Percentiles rank a stretch among this genome's conserved stretches.
Evolutionary conservation across 2,113 vertebrate species (phyloP).

Genomic region (Planiliza haematocheilus): DNA sequence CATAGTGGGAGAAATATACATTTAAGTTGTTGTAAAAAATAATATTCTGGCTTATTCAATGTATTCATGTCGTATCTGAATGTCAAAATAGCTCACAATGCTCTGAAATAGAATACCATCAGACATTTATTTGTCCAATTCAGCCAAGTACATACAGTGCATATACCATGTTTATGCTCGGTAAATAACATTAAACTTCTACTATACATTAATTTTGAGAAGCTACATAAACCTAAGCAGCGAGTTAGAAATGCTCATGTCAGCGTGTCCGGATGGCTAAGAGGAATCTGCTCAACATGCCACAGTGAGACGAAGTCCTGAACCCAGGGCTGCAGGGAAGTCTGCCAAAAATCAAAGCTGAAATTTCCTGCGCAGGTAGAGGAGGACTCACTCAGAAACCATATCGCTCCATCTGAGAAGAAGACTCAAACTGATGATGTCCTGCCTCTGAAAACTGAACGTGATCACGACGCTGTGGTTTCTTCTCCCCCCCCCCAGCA

Average conservation of each 20-base stretch:
- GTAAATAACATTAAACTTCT: slow-evolving; percentile 73
- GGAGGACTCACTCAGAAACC: no score
- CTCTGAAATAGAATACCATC: slow-evolving; percentile 72
- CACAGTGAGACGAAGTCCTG: slow-evolving; percentile 5
- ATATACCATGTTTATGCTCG: slow-evolving; percentile 71
- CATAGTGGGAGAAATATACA: slow-evolving; percentile 77
- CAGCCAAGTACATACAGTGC: slow-evolving; percentile 75
- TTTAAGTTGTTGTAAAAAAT: slow-evolving; percentile 65
- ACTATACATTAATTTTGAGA: slow-evolving; percentile 68
- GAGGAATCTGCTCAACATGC: slow-evolving; percentile 57
- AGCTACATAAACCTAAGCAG: slow-evolving; percentile 73
- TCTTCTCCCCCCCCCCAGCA: no score
- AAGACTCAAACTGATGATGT: not conserved
- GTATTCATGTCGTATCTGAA: slow-evolving; percentile 57
- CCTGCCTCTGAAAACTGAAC: not conserved
- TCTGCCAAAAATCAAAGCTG: not conserved
- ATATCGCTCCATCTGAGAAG: not conserved
- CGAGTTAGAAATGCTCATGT: slow-evolving; percentile 46
- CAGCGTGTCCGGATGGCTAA: slow-evolving; percentile 9
- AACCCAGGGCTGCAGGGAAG: not conserved
- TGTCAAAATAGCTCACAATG: slow-evolving; percentile 75
- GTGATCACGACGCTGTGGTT: slow-evolving; percentile 5
- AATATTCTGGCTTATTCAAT: slow-evolving; percentile 58
- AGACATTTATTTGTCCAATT: slow-evolving; percentile 64
- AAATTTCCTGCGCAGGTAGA: not conserved